phyloP scores from a whole-genome alignment of 2,888 invertebrate species.

The Archaeoteleia sp. region DNA sequence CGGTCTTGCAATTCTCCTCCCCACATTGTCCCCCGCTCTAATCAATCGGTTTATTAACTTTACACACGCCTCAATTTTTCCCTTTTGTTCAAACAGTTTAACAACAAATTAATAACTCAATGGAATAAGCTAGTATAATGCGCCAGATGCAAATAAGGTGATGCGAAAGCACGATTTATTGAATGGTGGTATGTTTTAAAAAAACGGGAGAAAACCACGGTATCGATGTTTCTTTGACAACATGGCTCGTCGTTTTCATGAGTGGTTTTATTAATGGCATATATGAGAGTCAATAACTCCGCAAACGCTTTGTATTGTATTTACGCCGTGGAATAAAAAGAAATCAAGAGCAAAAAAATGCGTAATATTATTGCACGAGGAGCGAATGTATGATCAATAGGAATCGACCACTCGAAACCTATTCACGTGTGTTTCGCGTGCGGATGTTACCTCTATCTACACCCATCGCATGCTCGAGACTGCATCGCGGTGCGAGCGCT shows the following conservation, averaged over 20 bases:
- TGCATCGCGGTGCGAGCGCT: conserved; percentile 8
- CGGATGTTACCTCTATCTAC: conserved; percentile 18
- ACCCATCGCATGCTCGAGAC: conserved; percentile 10
- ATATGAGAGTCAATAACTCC: conserved; percentile 57
- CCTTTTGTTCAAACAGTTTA: conserved; percentile 12
- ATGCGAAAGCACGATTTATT: conserved; percentile 18
- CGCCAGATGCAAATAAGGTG: conserved; percentile 30
- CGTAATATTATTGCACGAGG: conserved; percentile 41
- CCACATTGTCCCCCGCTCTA: conserved; percentile 28
- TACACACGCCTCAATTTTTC: too few species aligned
- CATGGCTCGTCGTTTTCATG: conserved; percentile 50
- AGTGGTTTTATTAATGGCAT: conserved; percentile 60
- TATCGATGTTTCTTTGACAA: conserved; percentile 55
- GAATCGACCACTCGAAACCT: conserved; percentile 63
- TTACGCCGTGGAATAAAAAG: conserved; percentile 17
- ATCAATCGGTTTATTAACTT: conserved; percentile 52
- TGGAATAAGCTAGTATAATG: conserved; percentile 12
- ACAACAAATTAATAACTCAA: conserved; percentile 24
- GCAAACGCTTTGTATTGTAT: conserved; percentile 48
- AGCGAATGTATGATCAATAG: conserved; percentile 65
- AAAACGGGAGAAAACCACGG: conserved; percentile 15
- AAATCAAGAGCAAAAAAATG: conserved; percentile 18
- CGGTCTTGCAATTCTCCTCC: conserved; percentile 35
- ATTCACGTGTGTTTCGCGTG: conserved; percentile 60
- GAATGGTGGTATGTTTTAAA: conserved; percentile 11